These are phyloP conservation scores for cattle (Bos taurus) DNA, from an alignment of 2,113 vertebrate genomes.

Conservation along the genomic window DNA sequence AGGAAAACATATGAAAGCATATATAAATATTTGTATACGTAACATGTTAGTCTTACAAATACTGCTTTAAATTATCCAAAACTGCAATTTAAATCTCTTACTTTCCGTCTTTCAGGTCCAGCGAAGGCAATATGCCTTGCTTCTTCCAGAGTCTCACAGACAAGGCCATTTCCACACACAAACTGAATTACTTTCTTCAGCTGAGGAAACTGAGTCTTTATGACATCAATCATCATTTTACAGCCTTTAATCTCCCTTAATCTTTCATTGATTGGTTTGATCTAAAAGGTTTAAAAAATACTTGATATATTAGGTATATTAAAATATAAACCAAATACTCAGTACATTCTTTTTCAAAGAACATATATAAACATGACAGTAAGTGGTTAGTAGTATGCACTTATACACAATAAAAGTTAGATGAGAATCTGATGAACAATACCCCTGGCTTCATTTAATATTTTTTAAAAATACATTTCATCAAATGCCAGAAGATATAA, in stretches of 20 bases:
- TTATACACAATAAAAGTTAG: background rate
- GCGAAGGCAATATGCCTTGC: conserved; percentile 88
- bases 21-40: background rate
- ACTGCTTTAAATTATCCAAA: background rate
- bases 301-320: background rate
- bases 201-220: conserved; percentile 82
- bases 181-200: conserved; percentile 92
- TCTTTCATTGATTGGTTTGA: conserved; percentile 91
- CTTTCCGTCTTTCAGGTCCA: conserved; percentile 87
- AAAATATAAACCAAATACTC: background rate
- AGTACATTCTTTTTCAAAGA: background rate
- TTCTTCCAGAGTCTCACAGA: conserved; percentile 93
- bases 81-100: conserved; percentile 58
- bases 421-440: background rate
- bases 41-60: background rate
- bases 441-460: background rate
- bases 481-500: background rate
- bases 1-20: background rate
- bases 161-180: conserved; percentile 92
- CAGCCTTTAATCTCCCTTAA: conserved; percentile 88
- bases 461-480: background rate
- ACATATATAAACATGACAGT: background rate
- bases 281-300: conserved; percentile 77
- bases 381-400: background rate
- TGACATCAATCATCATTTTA: conserved; percentile 93